phyloP scores from a whole-genome alignment of 2,888 invertebrate genomes.

The Stenichneumon culpator region DNA sequence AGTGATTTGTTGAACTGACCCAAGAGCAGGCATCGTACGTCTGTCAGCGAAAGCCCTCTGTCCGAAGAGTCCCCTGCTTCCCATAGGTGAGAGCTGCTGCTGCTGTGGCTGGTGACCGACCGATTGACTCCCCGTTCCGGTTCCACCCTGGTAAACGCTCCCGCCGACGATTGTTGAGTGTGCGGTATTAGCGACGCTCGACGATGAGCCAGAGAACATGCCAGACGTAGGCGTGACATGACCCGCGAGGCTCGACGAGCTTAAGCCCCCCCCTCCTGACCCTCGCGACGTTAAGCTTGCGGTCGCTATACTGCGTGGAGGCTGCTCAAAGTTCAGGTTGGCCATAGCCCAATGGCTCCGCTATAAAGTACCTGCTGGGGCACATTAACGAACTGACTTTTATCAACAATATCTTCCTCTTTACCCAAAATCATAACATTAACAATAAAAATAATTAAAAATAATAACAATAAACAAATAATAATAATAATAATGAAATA shows the following conservation, averaged over 20 bases:
- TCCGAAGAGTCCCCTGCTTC: constrained; percentile 90
- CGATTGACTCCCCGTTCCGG: constrained; percentile 83
- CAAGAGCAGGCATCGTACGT: constrained; percentile 88
- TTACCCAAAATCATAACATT: constrained; percentile 5
- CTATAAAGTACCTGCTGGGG: constrained; percentile 77
- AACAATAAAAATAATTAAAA: background rate
- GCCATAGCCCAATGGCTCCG: constrained; percentile 91
- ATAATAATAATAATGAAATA: background rate
- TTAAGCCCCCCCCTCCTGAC: constrained; percentile 88
- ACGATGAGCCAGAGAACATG: constrained; percentile 87
- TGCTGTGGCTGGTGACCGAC: constrained; percentile 85
- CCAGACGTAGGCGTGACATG: constrained; percentile 91
- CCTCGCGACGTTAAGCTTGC: constrained; percentile 89
- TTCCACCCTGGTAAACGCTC: constrained; percentile 82
- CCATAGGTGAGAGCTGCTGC: constrained; percentile 87
- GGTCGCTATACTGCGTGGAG: constrained; percentile 95
- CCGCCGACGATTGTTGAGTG: constrained; percentile 83
- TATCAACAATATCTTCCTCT: constrained; percentile 13
- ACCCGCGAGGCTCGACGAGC: constrained; percentile 88
- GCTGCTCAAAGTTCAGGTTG: constrained; percentile 96
- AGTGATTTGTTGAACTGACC: constrained; percentile 83
- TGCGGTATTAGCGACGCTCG: constrained; percentile 82
- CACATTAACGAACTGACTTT: constrained; percentile 71
- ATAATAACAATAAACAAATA: background rate
- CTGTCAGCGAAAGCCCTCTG: constrained; percentile 93